A percentile compares a stretch with the other conserved stretches of the same genome.
Conservation (phyloP, 2,797 vertebrate species). For the Meda fulgida region DNA sequence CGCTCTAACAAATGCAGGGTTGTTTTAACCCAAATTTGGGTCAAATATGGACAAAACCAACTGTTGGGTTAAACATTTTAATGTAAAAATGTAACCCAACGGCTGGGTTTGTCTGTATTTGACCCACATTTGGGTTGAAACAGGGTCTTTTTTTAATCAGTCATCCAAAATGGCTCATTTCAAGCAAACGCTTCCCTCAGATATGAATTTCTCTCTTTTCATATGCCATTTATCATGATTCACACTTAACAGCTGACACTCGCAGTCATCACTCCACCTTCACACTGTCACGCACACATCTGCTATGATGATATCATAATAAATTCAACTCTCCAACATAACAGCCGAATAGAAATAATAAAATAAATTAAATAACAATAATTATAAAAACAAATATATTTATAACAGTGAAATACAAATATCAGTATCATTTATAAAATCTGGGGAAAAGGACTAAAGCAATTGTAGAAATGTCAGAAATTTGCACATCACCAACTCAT, state of each 20-base stretch:
- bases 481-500: constrained; percentile 9
- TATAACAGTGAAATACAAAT: background rate
- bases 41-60: no score
- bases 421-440: background rate
- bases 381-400: background rate
- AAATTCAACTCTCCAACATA: background rate
- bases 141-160: background rate
- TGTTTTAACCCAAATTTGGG: no score
- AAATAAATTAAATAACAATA: background rate
- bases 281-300: constrained; percentile 21
- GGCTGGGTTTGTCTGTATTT: no score
- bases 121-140: no score
- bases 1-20: no score
- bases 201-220: constrained; percentile 32
- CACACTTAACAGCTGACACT: constrained; percentile 55
- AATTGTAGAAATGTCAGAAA: background rate
- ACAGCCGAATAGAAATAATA: background rate
- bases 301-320: constrained; percentile 18
- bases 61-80: no score
- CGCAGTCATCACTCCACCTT: constrained; percentile 50
- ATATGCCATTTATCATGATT: constrained; percentile 43
- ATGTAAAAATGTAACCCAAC: no score
- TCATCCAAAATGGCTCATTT: constrained; percentile 43
- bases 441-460: background rate
- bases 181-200: constrained; percentile 34